phyloP scores from a whole-genome alignment of 2,797 vertebrate genomes.

The Peromyscus aztecus region DNA sequence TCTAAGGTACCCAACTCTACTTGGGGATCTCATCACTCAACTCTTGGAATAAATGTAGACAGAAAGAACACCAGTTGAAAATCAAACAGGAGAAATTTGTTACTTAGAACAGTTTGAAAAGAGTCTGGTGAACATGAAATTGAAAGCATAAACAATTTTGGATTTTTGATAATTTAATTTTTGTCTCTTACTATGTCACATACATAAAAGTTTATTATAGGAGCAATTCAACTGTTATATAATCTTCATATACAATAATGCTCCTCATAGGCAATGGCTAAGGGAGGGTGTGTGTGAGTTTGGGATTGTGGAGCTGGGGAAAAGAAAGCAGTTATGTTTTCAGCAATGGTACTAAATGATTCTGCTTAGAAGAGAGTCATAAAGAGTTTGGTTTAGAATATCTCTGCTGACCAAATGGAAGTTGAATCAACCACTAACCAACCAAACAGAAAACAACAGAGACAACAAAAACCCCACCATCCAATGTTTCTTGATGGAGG shows the following conservation, averaged over 20 bases:
- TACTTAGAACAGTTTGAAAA: constrained; percentile 42
- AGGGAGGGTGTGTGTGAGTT: neutral
- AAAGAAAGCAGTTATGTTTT: neutral
- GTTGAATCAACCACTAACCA: neutral
- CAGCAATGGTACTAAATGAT: constrained; percentile 1
- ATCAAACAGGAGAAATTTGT: constrained; percentile 22
- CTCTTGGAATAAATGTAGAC: constrained; percentile 24
- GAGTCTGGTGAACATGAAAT: constrained; percentile 11
- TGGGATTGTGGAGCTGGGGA: neutral
- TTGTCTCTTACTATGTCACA: neutral
- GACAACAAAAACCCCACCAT: neutral
- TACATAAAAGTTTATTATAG: neutral
- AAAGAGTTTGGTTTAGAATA: constrained; percentile 24
- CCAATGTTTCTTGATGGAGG: neutral
- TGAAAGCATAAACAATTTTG: constrained; percentile 4
- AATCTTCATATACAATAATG: constrained; percentile 5
- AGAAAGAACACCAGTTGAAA: constrained; percentile 64
- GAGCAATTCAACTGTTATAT: neutral
- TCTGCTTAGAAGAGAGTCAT: neutral
- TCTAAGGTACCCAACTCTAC: neutral
- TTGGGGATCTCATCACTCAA: neutral
- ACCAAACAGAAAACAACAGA: neutral
- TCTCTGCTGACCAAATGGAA: constrained; percentile 40
- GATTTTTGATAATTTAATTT: constrained; percentile 52
- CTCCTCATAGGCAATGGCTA: neutral